Base-by-base conservation (phyloP, 2,797 vertebrate species). In the Rhyacichthys aspro region DNA sequence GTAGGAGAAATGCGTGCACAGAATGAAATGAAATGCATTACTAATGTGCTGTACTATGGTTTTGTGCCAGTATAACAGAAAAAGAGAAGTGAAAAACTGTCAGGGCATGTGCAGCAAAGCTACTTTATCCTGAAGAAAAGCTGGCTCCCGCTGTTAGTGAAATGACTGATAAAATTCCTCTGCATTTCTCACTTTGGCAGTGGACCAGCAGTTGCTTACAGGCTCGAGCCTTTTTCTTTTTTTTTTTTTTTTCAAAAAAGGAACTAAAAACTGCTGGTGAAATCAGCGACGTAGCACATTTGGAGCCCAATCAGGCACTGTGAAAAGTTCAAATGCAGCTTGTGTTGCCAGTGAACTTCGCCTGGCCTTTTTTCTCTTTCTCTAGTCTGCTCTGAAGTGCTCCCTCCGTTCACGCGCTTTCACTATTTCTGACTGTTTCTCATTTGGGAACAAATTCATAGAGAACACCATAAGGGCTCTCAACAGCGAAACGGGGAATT, bases 391-490 rank as follows among this genome's bases (percentile, higher is more conserved):
- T 73, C 74, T n/a, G n/a, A n/a, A n/a, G n/a, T n/a, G n/a, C n/a
- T 63, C 43, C 36, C 33, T 74, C 34, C 48, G n/a, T 36, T 43
- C 50, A 37, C 60, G 58, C 17, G 10, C 62, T 78, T 73, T 32
- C 38, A 53, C 53, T 63, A 44, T 60, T 74, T 82, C 55, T 62
- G 33, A 38, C 67, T 67, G 7, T 19, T 61, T 69, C 59, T 65
- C 18, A 1, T 75, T 75, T 65, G 66, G 57, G 67, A 65, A 64
- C 45, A 53, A 62, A 70, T 63, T 63, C 43, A 43, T 3, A 14
- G 59, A 55, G 56, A 82, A 72, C 56, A 33, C 67, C 56, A 74
- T 77, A 67, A 59, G 72, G 23, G 38, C 64, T 67, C 61, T 70
- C 50, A 48, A 38, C 76, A 43, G 70, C 37, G 74, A 75, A 63